Evolutionary conservation across 2,113 vertebrate species (phyloP).

Genomic region (Terrapene triunguis): DNA sequence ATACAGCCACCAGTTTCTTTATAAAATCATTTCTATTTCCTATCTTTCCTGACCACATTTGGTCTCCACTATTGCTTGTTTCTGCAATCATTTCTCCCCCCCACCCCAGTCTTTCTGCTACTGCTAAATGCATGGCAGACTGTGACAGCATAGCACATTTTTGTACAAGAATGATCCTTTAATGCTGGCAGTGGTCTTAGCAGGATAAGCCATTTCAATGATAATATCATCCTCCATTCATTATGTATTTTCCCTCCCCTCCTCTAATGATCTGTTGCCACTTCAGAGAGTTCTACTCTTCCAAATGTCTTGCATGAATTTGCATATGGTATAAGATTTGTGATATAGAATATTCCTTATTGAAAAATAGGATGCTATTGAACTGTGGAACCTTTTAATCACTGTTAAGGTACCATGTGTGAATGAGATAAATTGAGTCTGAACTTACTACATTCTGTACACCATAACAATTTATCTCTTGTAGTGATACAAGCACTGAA

Average conservation of each 20-base stretch:
- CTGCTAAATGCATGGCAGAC: neutral
- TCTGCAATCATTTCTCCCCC: constrained; percentile 6
- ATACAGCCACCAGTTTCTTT: neutral
- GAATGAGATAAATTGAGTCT: constrained; percentile 51
- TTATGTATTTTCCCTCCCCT: constrained; percentile 43
- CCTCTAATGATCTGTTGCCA: constrained; percentile 34
- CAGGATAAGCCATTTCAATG: constrained; percentile 38
- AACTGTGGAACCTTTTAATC: constrained; percentile 68
- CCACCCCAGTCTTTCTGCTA: neutral
- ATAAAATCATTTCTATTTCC: neutral
- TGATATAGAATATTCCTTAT: constrained; percentile 18
- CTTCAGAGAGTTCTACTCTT: constrained; percentile 22
- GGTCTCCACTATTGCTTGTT: neutral
- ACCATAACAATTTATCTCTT: constrained; percentile 53
- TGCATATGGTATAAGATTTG: constrained; percentile 17
- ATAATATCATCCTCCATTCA: constrained; percentile 39
- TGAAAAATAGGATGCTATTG: constrained; percentile 64
- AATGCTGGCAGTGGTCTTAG: constrained; percentile 26
- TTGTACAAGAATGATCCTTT: constrained; percentile 12
- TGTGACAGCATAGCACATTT: constrained; percentile 25
- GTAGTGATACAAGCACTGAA: constrained; percentile 32
- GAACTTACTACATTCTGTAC: constrained; percentile 34
- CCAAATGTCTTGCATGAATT: constrained; percentile 26
- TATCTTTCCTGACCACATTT: neutral
- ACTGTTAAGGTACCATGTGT: constrained; percentile 27